A percentile compares a stretch with the other conserved stretches of the same genome.
These are phyloP conservation scores for Punctoribates punctum DNA, from an alignment of 2,888 invertebrate genomes.

Conservation along the genomic window DNA sequence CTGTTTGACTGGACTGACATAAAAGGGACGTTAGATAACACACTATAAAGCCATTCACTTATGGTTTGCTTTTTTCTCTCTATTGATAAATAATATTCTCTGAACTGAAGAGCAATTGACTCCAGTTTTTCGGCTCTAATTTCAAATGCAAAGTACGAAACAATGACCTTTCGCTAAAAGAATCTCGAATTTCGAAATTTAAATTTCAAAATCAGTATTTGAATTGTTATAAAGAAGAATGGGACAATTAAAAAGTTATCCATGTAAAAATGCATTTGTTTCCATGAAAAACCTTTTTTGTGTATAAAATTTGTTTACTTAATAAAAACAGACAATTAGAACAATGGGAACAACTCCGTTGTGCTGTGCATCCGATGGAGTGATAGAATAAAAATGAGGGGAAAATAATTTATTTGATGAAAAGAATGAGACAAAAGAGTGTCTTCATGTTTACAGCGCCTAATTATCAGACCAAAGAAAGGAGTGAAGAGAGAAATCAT, in stretches of 20 bases:
- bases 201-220: too few species aligned
- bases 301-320: neutral
- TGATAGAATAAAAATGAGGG: neutral
- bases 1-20: conserved; percentile 20
- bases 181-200: too few species aligned
- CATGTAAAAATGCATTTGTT: too few species aligned
- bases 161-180: too few species aligned
- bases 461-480: too few species aligned
- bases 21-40: conserved; percentile 8
- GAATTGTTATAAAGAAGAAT: too few species aligned
- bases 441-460: too few species aligned
- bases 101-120: neutral
- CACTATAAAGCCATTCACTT: neutral
- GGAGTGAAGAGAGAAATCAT: neutral
- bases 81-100: neutral
- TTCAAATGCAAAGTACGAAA: too few species aligned
- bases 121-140: too few species aligned
- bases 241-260: too few species aligned
- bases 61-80: neutral
- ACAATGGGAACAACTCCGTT: neutral
- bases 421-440: neutral
- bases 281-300: too few species aligned
- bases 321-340: neutral
- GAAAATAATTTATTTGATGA: neutral
- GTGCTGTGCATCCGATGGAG: neutral